Evolutionary conservation across 1,140 invertebrate species (phyloP), one percentile per base, ranked within the genome.

Genomic region (Ptiloglossa arizonensis): DNA sequence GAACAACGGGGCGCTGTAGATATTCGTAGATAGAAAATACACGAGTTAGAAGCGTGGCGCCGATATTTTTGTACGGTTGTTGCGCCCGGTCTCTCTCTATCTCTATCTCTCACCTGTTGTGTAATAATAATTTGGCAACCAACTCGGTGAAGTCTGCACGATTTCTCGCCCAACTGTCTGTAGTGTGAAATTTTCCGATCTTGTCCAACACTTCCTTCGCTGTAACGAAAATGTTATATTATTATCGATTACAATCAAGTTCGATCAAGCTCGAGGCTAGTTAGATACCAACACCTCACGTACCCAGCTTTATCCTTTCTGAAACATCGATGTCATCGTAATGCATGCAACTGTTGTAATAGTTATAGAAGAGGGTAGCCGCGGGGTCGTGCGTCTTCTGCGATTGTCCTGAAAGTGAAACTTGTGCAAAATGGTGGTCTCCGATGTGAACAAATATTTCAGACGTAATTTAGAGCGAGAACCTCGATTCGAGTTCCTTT

Each of bases 1-100:
- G 59, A 90, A 90, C 41, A 90, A 64, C 50, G 87, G 59, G 62
- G 86, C 67, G 38, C 88, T 90, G 19, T 3, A 77, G 50, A 68
- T 5, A 62, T 64, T 57, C 46, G 48, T 54, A 19, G 5, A 19
- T 59, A 2, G 1, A 60, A 15, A n/a, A 19, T 41, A 52, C 24
- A 24, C 22, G 19, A 29, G 19, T 41, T 29, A 56, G 50, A 59
- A 1, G 22, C 29, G 19, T 50, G 17, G 15, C 52, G 17, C n/a
- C 17, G 29, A 66, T 79, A 71, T 57, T 59, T 78, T 79, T 68
- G 32, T 54, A 73, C 29, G 22, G 52, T 29, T 9, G 5, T 62
- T 29, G 56, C 63, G 44, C 41, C 1, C 6, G 0, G 11, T n/a
- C n/a, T n/a, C n/a, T n/a, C n/a, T n/a, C n/a, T n/a, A n/a, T n/a